phyloP scores from a whole-genome alignment of 2,888 invertebrate species.

The Amblyjoppa fuscipennis region DNA sequence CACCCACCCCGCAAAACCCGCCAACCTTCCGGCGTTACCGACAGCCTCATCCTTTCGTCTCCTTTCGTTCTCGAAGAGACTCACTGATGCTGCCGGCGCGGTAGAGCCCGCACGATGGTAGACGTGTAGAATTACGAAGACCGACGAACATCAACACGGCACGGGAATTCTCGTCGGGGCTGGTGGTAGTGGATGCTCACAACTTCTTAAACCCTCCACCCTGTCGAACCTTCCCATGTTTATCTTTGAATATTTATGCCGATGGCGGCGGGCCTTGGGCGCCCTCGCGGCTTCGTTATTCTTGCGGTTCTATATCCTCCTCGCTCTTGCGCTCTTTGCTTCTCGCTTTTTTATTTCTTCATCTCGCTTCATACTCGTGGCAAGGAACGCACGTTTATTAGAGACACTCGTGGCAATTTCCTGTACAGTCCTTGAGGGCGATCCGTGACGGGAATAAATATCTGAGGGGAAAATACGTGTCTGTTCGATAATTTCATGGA shows the following conservation, averaged over 20 bases:
- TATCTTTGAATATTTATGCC: constrained; percentile 78
- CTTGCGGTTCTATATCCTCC: constrained; percentile 50
- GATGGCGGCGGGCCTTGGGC: constrained; percentile 53
- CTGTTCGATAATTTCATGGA: neutral
- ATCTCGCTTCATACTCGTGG: neutral
- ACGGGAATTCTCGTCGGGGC: constrained; percentile 29
- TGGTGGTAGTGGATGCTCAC: constrained; percentile 50
- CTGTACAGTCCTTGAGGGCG: constrained; percentile 18
- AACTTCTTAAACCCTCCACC: constrained; percentile 69
- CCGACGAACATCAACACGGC: constrained; percentile 31
- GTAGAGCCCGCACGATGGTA: constrained; percentile 9
- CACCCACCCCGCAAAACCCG: constrained; percentile 26
- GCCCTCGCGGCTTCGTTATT: constrained; percentile 43
- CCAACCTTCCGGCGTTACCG: constrained; percentile 35
- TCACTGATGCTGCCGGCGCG: constrained; percentile 33
- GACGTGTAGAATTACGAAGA: constrained; percentile 22
- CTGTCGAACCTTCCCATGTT: constrained; percentile 71
- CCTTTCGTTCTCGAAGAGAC: constrained; percentile 53
- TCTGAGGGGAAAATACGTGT: neutral
- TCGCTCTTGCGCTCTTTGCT: constrained; percentile 12
- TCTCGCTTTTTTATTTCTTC: neutral
- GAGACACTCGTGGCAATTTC: constrained; percentile 73
- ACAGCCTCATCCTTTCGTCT: constrained; percentile 50
- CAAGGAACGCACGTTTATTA: constrained; percentile 67
- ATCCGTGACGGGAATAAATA: neutral